phyloP scores from a whole-genome alignment of 2,797 vertebrate genomes.

The Delichon dasypus region DNA sequence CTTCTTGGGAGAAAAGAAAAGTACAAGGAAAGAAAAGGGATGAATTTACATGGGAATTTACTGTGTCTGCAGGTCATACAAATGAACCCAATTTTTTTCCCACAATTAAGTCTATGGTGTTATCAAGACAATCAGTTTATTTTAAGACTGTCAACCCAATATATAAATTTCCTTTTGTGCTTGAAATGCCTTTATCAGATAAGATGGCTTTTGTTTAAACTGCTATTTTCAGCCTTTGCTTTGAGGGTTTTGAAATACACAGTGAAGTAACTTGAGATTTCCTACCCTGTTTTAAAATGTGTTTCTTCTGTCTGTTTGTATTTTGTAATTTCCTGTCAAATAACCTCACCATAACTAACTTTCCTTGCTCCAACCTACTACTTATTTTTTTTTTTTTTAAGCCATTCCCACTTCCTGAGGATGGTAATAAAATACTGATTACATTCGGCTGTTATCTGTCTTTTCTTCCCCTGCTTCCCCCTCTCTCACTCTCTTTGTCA shows the following conservation, averaged over 20 bases:
- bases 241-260: conserved; percentile 73
- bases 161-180: conserved; percentile 78
- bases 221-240: conserved; percentile 80
- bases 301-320: conserved; percentile 80
- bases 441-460: conserved; percentile 75
- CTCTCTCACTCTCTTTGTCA: conserved; percentile 55
- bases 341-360: conserved; percentile 82
- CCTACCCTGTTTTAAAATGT: conserved; percentile 76
- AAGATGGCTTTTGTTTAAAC: conserved; percentile 81
- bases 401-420: conserved; percentile 76
- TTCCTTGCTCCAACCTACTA: conserved; percentile 72
- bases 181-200: conserved; percentile 77
- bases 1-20: conserved; percentile 45
- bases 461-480: conserved; percentile 38
- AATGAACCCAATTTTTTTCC: conserved; percentile 73
- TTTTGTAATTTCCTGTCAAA: conserved; percentile 84
- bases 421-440: conserved; percentile 84
- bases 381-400: background rate
- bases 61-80: conserved; percentile 65
- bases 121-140: conserved; percentile 77
- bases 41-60: conserved; percentile 71
- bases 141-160: conserved; percentile 75
- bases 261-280: conserved; percentile 77
- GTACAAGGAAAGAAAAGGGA: conserved; percentile 58
- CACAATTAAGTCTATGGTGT: conserved; percentile 75